These are phyloP conservation scores for Nomada ruficornis DNA, from an alignment of 2,888 invertebrate genomes.

Conservation along the genomic window DNA sequence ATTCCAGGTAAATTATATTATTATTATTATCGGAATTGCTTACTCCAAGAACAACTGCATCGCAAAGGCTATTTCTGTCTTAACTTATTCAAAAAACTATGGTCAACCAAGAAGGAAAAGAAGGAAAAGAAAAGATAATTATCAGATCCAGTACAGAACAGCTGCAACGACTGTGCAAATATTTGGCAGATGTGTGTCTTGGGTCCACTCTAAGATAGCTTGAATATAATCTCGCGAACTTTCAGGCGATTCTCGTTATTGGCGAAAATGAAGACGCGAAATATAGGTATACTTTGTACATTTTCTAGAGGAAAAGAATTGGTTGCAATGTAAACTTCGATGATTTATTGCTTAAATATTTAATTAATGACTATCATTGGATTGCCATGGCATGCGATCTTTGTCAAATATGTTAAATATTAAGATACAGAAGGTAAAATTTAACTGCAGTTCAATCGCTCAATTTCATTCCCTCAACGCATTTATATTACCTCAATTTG, in stretches of 20 bases:
- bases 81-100: not conserved
- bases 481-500: too few species aligned
- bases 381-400: not conserved
- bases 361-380: too few species aligned
- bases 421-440: too few species aligned
- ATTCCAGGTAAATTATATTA: not conserved
- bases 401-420: not conserved
- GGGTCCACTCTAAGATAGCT: slow-evolving; percentile 56
- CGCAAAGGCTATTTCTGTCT: not conserved
- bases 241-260: slow-evolving; percentile 8
- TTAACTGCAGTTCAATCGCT: too few species aligned
- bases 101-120: not conserved
- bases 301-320: too few species aligned
- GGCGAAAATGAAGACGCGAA: too few species aligned
- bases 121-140: not conserved
- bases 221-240: slow-evolving; percentile 46
- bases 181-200: slow-evolving; percentile 70
- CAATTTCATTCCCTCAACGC: too few species aligned
- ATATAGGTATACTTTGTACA: too few species aligned
- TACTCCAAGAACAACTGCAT: not conserved
- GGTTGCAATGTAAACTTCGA: too few species aligned
- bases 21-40: slow-evolving; percentile 1
- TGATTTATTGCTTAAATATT: too few species aligned
- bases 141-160: slow-evolving; percentile 38
- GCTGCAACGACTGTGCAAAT: slow-evolving; percentile 77